These are phyloP conservation scores for Scaptodrosophila latifasciaeformis DNA, from an alignment of 2,888 invertebrate species.

Conservation along the genomic window DNA sequence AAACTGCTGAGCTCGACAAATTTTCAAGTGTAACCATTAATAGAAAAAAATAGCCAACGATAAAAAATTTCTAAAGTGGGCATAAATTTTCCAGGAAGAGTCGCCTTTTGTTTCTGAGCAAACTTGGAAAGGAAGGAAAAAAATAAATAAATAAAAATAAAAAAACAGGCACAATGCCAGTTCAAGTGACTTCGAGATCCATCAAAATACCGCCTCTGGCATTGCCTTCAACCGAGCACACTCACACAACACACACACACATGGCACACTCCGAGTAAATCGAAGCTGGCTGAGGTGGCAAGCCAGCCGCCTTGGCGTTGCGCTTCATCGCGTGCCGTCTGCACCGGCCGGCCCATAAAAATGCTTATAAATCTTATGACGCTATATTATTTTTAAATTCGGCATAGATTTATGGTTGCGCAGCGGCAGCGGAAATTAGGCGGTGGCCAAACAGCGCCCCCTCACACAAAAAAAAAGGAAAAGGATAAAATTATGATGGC, in stretches of 20 bases:
- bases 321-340: neutral
- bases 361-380: conserved; percentile 44
- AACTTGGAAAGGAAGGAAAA: no score
- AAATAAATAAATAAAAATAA: no score
- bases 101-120: no score
- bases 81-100: no score
- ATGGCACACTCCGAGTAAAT: neutral
- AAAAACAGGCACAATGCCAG: neutral
- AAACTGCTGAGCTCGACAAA: no score
- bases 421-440: conserved; percentile 13
- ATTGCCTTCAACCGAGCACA: no score
- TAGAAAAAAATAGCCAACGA: neutral
- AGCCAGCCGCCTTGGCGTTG: neutral
- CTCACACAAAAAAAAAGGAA: neutral
- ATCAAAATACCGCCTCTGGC: no score
- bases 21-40: neutral
- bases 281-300: neutral
- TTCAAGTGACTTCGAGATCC: neutral
- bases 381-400: conserved; percentile 41
- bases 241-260: neutral
- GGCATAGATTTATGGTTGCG: conserved; percentile 34
- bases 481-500: conserved; percentile 18
- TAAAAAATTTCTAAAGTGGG: no score
- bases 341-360: conserved; percentile 11
- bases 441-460: neutral